Percentiles rank a stretch among this genome's conserved stretches.
These are phyloP conservation scores for Drosophila borealis DNA, from an alignment of 2,888 invertebrate genomes.

Conservation along the genomic window DNA sequence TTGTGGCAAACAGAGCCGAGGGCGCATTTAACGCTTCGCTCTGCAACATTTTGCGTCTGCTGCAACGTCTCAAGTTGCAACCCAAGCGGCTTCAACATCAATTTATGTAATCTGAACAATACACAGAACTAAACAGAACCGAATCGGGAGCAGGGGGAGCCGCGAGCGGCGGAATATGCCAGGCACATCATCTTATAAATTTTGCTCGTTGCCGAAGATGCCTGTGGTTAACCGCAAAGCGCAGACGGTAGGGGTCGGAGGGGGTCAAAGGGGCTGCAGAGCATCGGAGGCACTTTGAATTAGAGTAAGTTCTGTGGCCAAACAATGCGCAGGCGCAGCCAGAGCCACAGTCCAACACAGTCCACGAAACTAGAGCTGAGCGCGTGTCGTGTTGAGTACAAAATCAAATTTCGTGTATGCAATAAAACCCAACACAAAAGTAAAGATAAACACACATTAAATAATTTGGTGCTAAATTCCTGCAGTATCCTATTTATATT, in stretches of 20 bases:
- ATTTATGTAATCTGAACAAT: constrained; percentile 76
- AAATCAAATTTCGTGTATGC: not conserved
- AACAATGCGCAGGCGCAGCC: constrained; percentile 55
- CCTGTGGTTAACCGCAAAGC: constrained; percentile 73
- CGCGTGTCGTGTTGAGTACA: not conserved
- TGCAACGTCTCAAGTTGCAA: constrained; percentile 66
- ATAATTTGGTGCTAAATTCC: no score
- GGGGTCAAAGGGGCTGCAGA: not conserved
- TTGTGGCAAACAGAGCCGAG: constrained; percentile 31
- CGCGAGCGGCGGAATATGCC: constrained; percentile 12
- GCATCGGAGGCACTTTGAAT: constrained; percentile 47
- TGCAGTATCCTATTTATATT: no score
- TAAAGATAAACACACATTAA: no score
- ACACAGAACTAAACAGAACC: constrained; percentile 29
- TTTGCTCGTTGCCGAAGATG: constrained; percentile 69
- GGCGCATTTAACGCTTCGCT: constrained; percentile 57
- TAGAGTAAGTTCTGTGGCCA: constrained; percentile 53
- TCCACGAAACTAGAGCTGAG: constrained; percentile 10
- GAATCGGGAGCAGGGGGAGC: not conserved
- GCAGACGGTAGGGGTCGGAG: constrained; percentile 7
- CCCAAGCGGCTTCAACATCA: constrained; percentile 66
- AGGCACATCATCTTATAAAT: constrained; percentile 78
- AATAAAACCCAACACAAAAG: not conserved
- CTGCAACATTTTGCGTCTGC: constrained; percentile 53
- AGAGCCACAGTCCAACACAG: constrained; percentile 12